Evolutionary conservation across 2,113 vertebrate species (phyloP), one percentile per base, ranked within the genome.

Genomic region (Brevimyrus niger): DNA sequence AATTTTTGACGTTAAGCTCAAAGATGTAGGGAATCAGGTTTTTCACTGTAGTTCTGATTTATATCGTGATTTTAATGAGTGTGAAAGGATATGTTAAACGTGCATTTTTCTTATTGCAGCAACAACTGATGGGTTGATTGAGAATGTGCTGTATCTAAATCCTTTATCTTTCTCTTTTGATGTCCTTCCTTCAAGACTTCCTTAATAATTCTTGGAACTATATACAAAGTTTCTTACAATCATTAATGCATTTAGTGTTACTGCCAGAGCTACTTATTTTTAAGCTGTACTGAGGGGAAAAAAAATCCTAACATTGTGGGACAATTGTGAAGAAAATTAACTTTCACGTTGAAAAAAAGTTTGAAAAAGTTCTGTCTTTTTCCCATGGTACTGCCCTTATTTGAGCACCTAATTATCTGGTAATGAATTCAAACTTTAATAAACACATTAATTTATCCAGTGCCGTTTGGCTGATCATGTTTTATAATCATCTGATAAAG

Each of bases 41-140:
- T 86, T 86, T n/a, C 47, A 47, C 83, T 27, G 35, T 80, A 42
- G 73, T 19, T 80, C 15, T 80, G 83, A 86, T 86, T 85, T 85
- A 84, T 84, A 84, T 84, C 82, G 3, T 84, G 82, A 84, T 84
- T n/a, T 85, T n/a, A 85, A 48, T 48, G 83, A 50, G 44, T 50
- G 44, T 31, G 47, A 48, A 44, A 86, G 42, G 10, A 85, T 44
- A 31, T 85, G 42, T 7, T n/a, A 85, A 85, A 50, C 48, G 4
- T 85, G 83, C 23, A 27, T n/a, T 85, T 85, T 47, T 44, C 38
- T 48, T 85, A n/a, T 23, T 85, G 44, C n/a, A 23, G 46, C n/a
- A 85, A 47, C 83, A 85, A 23, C 42, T 84, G 82, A 84, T 23
- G 23, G 44, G 42, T 85, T 50, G 83, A 48, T 48, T 82, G 42